Evolutionary conservation across 2,797 vertebrate species (phyloP).

Genomic region (Alectoris magna): DNA sequence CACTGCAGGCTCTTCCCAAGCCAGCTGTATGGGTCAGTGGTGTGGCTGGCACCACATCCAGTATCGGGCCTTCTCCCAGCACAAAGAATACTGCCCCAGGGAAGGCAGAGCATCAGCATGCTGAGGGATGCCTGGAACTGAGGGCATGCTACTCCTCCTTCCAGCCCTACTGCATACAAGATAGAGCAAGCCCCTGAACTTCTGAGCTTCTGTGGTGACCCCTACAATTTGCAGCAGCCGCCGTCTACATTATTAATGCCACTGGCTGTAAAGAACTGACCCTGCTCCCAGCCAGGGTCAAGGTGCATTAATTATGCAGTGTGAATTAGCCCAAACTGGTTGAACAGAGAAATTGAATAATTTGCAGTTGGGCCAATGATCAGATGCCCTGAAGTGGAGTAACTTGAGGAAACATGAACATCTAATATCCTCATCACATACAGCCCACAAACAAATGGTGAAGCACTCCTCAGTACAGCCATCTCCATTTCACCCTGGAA

Average conservation of each 20-base stretch:
- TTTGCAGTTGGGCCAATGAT: not conserved
- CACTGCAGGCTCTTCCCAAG: not conserved
- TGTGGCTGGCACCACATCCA: not conserved
- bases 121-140: not conserved
- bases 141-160: not conserved
- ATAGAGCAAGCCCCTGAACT: not conserved
- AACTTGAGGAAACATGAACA: not conserved
- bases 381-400: not conserved
- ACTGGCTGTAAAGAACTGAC: not conserved
- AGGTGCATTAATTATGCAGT: not conserved
- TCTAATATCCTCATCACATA: not conserved
- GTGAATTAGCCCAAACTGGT: not conserved
- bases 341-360: not conserved
- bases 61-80: not conserved
- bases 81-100: not conserved
- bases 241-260: not conserved
- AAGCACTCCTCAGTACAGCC: not conserved
- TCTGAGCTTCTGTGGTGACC: not conserved
- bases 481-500: not conserved
- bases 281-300: not conserved
- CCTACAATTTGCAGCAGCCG: not conserved
- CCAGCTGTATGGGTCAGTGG: not conserved
- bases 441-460: not conserved
- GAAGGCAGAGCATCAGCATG: not conserved
- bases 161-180: not conserved